A percentile compares a stretch with the other conserved stretches of the same genome.
Evolutionary conservation across 2,113 vertebrate genomes (phyloP).

Genomic region (Bombycilla garrulus): DNA sequence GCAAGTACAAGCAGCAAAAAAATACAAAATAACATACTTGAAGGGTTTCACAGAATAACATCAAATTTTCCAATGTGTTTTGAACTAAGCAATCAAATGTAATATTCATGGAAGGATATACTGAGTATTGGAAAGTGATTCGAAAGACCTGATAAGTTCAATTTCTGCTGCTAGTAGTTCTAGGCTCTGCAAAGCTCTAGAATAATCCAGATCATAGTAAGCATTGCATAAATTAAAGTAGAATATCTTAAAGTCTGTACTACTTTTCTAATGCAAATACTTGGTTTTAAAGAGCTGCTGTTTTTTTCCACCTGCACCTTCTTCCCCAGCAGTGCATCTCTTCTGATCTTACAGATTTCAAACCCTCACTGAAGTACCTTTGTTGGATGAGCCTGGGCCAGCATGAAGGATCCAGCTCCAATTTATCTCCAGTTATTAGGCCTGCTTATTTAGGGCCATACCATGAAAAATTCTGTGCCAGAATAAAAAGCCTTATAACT

Average conservation of each 20-base stretch:
- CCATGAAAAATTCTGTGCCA: neutral
- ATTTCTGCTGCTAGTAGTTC: neutral
- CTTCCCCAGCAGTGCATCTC: neutral
- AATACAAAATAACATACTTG: rapidly evolving
- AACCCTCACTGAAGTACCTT: neutral
- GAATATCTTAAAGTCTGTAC: neutral
- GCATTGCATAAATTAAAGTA: neutral
- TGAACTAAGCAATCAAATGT: neutral
- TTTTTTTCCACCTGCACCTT: neutral
- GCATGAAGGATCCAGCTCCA: neutral
- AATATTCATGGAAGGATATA: neutral
- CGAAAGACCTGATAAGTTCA: neutral
- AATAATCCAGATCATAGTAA: neutral
- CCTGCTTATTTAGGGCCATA: neutral
- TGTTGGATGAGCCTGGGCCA: neutral
- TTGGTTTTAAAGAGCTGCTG: neutral
- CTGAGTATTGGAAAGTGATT: neutral
- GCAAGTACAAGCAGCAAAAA: neutral
- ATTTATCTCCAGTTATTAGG: neutral
- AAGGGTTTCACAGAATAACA: neutral
- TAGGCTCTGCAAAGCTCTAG: neutral
- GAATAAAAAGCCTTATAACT: neutral
- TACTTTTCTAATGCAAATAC: neutral
- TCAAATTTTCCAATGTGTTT: neutral
- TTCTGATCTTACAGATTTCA: neutral